phyloP scores from a whole-genome alignment of 2,113 vertebrate genomes.

The Falco punctatus region DNA sequence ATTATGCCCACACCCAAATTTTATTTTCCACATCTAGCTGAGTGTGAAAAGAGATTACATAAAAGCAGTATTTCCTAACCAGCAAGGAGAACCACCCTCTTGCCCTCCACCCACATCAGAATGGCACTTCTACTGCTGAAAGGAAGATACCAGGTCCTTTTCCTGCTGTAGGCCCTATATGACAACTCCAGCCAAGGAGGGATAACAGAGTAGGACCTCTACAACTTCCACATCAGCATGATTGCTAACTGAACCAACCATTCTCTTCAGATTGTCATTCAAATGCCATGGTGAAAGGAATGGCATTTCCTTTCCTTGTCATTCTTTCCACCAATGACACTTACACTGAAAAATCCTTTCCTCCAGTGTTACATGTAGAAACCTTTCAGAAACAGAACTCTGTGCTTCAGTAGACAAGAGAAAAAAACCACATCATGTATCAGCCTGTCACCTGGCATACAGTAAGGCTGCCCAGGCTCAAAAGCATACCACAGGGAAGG shows the following conservation, averaged over 20 bases:
- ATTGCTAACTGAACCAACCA: neutral
- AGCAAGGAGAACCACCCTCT: constrained; percentile 35
- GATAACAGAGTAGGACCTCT: neutral
- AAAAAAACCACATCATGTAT: neutral
- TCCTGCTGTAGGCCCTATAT: neutral
- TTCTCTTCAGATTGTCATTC: neutral
- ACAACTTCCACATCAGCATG: neutral
- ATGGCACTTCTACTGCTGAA: neutral
- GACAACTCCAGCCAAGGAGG: neutral
- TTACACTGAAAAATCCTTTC: neutral
- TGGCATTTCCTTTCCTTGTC: too few relatives aligned
- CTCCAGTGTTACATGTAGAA: neutral
- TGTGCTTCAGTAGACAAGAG: neutral
- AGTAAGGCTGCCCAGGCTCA: neutral
- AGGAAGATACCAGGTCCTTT: neutral
- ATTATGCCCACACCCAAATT: constrained; percentile 42
- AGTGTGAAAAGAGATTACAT: neutral
- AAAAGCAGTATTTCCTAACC: constrained; percentile 38
- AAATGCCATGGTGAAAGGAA: neutral
- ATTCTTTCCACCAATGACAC: neutral
- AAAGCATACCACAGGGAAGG: accelerated
- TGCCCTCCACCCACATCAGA: neutral
- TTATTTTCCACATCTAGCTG: constrained; percentile 23
- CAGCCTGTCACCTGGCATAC: neutral
- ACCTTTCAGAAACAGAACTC: neutral